These are phyloP conservation scores for Nibea albiflora DNA, from an alignment of 2,113 vertebrate genomes.

Conservation along the genomic window DNA sequence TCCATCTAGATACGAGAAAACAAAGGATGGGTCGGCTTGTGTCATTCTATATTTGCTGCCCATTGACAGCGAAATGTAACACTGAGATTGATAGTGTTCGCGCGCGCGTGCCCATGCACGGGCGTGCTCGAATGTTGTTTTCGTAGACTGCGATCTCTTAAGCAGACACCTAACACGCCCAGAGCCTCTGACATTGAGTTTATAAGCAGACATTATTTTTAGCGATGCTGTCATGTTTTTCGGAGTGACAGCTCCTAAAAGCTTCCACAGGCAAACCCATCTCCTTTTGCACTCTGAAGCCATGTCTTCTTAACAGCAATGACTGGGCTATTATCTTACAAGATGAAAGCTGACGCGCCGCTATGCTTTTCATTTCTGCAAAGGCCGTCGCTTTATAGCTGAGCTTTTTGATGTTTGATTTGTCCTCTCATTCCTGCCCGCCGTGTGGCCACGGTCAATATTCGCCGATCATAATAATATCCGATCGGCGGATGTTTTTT, in stretches of 20 bases:
- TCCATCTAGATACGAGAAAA: constrained; percentile 73
- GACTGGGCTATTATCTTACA: constrained; percentile 80
- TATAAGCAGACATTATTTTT: constrained; percentile 80
- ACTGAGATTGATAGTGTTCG: constrained; percentile 67
- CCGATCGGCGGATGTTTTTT: constrained; percentile 71
- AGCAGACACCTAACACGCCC: constrained; percentile 77
- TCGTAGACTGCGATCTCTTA: constrained; percentile 67
- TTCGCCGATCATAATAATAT: constrained; percentile 75
- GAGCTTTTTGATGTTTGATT: constrained; percentile 76
- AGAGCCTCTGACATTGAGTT: constrained; percentile 76
- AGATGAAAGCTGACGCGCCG: constrained; percentile 78
- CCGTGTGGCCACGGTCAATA: constrained; percentile 72
- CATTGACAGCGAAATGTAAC: constrained; percentile 74
- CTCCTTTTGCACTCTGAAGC: constrained; percentile 73
- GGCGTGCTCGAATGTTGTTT: constrained; percentile 58
- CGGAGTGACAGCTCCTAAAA: constrained; percentile 78
- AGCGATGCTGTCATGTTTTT: constrained; percentile 73
- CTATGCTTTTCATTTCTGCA: constrained; percentile 70
- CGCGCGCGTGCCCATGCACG: constrained; percentile 21
- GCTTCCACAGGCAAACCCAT: constrained; percentile 73
- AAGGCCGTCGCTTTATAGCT: constrained; percentile 56
- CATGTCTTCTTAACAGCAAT: constrained; percentile 73
- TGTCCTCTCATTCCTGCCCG: constrained; percentile 60
- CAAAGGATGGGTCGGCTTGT: constrained; percentile 70
- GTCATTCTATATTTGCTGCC: constrained; percentile 66